Base-by-base conservation (phyloP, 2,797 vertebrate genomes). In the Bradypodion ventrale region DNA sequence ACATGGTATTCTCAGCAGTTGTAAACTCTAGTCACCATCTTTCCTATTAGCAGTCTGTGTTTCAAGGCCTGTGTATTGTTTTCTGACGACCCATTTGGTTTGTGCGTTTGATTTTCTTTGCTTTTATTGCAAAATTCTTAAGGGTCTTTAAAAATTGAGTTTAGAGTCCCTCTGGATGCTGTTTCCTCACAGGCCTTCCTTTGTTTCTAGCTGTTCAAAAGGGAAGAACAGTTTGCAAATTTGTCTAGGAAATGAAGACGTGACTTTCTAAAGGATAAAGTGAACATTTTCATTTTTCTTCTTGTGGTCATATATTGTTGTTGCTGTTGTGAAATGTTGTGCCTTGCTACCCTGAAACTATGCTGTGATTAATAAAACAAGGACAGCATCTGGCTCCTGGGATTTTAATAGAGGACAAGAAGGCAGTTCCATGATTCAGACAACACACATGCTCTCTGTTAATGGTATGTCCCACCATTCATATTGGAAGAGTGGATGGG, bases 121-220 rank as follows among this genome's bases (percentile, higher is more conserved):
- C 86, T 74, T 87, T 87, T 83, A 37, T 75, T 84, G 40, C 75
- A 88, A 84, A 90, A 78, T 74, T 89, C 75, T 82, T 85, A 80
- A 90, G 83, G 78, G 82, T 78, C 90, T 91, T 84, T 42, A 76
- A 56, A 76, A 56, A 42, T 56, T 89, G 81, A 91, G 79, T 74
- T 84, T 84, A 87, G 63, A 85, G 75, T 89, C 66, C 0, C 0
- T 86, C 81, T 90, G 89, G 86, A 37, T 84, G 87, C 90, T 93
- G 65, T 73, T 78, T 62, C 86, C 35, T 70, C 82, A 83, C 70
- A 52, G 88, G 70, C 87, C 88, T 75, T 87, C 37, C 1, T 2
- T 75, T 37, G 89, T 86, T 90, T 89, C 90, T 86, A 91, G 84
- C 80, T 90, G 83, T 88, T 81, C 69, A 87, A 81, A 65, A 87